Conservation (phyloP, 2,797 vertebrate genomes). For the Kryptolebias ocellatus region DNA sequence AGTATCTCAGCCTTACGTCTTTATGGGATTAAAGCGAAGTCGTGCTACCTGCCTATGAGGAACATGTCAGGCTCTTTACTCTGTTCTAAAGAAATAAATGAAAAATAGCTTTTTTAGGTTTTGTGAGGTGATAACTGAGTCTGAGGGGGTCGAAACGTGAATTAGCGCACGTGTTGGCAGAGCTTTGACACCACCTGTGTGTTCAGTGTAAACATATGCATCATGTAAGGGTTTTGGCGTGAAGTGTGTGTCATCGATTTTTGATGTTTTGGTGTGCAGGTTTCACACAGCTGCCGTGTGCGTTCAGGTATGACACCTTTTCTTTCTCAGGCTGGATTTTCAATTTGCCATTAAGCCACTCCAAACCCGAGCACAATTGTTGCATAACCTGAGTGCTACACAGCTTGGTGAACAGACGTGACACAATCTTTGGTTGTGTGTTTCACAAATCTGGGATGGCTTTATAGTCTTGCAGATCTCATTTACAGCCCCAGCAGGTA, state of each 20-base stretch:
- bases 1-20: background rate
- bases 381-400: background rate
- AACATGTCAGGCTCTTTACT: conserved; percentile 1
- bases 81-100: background rate
- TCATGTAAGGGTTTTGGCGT: background rate
- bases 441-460: background rate
- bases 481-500: background rate
- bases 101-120: background rate
- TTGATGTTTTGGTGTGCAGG: no score
- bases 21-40: background rate
- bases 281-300: no score
- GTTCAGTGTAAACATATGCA: background rate
- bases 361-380: background rate
- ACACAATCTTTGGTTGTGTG: background rate
- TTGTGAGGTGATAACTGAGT: background rate
- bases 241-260: background rate
- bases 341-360: background rate
- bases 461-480: background rate
- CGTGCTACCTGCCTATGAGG: background rate
- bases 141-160: background rate
- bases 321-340: background rate
- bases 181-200: background rate
- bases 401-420: background rate
- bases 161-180: conserved; percentile 1
- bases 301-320: no score